Evolutionary conservation across 2,113 vertebrate species (phyloP).

Genomic region (Hyperopisus bebe): DNA sequence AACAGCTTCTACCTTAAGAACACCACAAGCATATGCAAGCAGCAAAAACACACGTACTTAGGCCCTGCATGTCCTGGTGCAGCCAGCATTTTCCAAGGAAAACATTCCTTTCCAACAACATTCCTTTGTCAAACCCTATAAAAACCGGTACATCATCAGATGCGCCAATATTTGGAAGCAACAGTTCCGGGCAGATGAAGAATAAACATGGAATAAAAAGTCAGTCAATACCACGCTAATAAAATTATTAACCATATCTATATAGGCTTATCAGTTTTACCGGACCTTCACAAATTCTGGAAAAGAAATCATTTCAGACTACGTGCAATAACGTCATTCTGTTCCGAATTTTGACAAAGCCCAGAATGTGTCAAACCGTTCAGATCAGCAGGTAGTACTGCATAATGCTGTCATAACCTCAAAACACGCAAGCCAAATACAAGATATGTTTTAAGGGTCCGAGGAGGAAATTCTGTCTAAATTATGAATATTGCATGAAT

Average conservation of each 20-base stretch:
- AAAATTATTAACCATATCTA: not conserved
- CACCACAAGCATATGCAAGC: not conserved
- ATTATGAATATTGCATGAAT: not conserved
- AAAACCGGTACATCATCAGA: not conserved
- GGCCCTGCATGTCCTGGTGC: not conserved
- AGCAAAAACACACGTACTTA: not conserved
- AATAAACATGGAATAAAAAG: not conserved
- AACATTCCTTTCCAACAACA: not conserved
- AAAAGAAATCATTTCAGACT: not conserved
- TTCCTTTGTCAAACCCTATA: not conserved
- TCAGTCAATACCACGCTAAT: not conserved
- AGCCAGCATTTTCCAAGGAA: not conserved
- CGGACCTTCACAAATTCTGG: not conserved
- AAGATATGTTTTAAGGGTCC: not conserved
- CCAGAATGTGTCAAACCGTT: not conserved
- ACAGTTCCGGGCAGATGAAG: not conserved
- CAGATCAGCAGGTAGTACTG: not conserved
- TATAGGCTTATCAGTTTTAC: not conserved
- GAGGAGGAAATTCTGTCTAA: not conserved
- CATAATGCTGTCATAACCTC: not conserved
- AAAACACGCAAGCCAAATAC: not conserved
- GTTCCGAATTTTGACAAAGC: not conserved
- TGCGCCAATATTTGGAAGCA: not conserved
- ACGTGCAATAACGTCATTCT: not conserved
- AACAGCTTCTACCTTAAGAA: not conserved